Percentiles rank a stretch among this genome's conserved stretches.
Evolutionary conservation across 1,140 invertebrate genomes (phyloP).

Genomic region (Tetramorium alpestre): DNA sequence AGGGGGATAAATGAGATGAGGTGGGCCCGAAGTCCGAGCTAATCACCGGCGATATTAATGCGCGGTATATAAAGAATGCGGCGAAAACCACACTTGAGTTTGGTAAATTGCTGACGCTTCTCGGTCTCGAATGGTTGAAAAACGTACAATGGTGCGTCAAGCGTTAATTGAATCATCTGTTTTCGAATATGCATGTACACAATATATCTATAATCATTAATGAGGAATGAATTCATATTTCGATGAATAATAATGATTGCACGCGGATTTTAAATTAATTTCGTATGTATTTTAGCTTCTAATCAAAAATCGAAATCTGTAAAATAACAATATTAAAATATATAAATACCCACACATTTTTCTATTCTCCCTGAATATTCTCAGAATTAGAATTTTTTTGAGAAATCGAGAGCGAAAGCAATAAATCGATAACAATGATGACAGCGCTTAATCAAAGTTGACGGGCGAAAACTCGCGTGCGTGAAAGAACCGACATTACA

Average conservation of each 20-base stretch:
- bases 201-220: neutral
- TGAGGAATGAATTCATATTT: conserved; percentile 1
- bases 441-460: conserved; percentile 5
- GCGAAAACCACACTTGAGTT: conserved; percentile 34
- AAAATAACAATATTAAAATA: neutral
- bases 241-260: neutral
- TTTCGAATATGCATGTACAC: conserved; percentile 1
- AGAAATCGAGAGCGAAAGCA: neutral
- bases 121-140: neutral
- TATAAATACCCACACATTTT: neutral
- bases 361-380: neutral
- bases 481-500: conserved; percentile 8
- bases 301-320: neutral
- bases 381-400: neutral
- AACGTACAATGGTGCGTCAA: neutral
- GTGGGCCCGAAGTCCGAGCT: conserved; percentile 39
- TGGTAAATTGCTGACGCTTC: conserved; percentile 15
- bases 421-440: conserved; percentile 34
- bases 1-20: conserved; percentile 63
- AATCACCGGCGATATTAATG: conserved; percentile 63
- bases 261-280: neutral
- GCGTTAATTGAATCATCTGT: conserved; percentile 36
- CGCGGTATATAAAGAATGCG: conserved; percentile 39
- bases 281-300: neutral
- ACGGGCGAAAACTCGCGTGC: neutral